phyloP scores from a whole-genome alignment of 1,140 invertebrate species.

The Leucophenga varia region DNA sequence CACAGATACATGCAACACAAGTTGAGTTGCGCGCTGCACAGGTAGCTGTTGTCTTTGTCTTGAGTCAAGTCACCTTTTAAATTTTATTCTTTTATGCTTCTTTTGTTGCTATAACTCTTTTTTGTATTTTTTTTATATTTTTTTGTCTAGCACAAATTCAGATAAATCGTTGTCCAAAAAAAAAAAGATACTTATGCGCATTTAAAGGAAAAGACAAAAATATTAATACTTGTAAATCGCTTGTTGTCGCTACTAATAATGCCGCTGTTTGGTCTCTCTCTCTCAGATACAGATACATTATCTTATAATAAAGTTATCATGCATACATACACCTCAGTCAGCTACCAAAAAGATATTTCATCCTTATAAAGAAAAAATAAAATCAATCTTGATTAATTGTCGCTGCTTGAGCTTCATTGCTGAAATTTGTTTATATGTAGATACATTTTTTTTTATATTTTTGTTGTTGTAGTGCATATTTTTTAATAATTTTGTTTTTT shows the following conservation, averaged over 20 bases:
- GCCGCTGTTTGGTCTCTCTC: no score
- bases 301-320: conserved; percentile 46
- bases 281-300: not conserved
- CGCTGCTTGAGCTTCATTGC: conserved; percentile 22
- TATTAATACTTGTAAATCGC: conserved; percentile 41
- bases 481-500: conserved; percentile 44
- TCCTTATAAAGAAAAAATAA: no score
- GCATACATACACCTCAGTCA: not conserved
- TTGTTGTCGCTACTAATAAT: conserved; percentile 45
- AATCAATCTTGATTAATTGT: conserved; percentile 43
- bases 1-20: no score
- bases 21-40: no score
- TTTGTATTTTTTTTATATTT: no score
- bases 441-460: no score
- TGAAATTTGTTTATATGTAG: conserved; percentile 47
- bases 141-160: no score
- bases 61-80: no score
- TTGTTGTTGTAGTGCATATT: conserved; percentile 36
- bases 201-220: no score
- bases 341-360: not conserved
- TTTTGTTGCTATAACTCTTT: no score
- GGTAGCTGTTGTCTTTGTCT: no score
- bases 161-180: not conserved
- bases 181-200: conserved; percentile 20
- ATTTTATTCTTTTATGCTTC: no score